Percentiles rank a stretch among this genome's conserved stretches.
These are phyloP conservation scores for Hyaena hyaena DNA, from an alignment of 2,113 vertebrate genomes.

Conservation along the genomic window DNA sequence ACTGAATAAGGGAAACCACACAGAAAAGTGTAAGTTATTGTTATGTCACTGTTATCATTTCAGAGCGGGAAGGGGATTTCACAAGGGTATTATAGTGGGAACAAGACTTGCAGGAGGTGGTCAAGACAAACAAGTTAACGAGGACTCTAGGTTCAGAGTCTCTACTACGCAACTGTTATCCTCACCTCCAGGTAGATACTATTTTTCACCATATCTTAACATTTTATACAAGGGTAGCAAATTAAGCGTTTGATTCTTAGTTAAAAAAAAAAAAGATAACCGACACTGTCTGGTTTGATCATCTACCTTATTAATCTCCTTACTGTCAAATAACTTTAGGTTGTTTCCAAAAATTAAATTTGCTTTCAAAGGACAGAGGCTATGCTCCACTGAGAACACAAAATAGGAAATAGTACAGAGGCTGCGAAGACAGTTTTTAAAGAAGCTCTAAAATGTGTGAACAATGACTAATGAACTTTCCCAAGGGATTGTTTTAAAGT, in stretches of 20 bases:
- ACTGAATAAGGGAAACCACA: background rate
- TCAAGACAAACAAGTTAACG: background rate
- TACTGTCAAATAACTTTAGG: background rate
- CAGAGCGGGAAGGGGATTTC: background rate
- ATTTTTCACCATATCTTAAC: background rate
- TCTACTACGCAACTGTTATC: background rate
- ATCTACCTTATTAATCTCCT: background rate
- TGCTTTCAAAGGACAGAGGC: background rate
- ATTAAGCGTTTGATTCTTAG: background rate
- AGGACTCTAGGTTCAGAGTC: background rate
- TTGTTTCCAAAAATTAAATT: slow-evolving; percentile 4
- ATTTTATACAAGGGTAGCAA: background rate
- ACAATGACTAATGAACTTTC: background rate
- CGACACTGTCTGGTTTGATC: background rate
- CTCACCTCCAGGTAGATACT: background rate
- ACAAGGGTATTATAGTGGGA: background rate
- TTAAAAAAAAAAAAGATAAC: background rate
- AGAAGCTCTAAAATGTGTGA: background rate
- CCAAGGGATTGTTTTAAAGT: background rate
- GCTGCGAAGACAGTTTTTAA: slow-evolving; percentile 14
- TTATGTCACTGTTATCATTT: background rate
- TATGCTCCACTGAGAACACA: background rate
- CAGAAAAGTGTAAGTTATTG: background rate
- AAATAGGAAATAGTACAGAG: background rate
- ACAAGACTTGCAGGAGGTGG: background rate